phyloP scores from a whole-genome alignment of 1,140 invertebrate species.

The Steinernema feltiae region DNA sequence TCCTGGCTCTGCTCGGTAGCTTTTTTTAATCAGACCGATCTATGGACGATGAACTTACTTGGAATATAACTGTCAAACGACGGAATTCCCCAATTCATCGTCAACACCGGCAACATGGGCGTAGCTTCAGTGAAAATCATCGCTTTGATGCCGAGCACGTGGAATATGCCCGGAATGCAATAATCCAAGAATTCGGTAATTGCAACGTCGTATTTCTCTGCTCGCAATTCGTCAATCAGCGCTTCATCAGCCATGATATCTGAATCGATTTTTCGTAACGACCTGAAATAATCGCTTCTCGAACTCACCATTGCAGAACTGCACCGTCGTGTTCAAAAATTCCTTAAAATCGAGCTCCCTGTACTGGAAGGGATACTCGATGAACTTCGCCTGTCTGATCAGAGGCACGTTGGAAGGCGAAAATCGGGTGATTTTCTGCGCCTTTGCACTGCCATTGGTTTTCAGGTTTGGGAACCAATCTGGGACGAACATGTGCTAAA shows the following conservation, averaged over 20 bases:
- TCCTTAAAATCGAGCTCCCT: background rate
- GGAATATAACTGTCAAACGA: slow-evolving; percentile 17
- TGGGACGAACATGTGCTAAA: background rate
- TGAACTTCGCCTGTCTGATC: background rate
- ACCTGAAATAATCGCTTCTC: too few species aligned
- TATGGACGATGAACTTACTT: too few species aligned
- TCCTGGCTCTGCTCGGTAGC: too few species aligned
- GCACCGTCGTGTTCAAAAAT: background rate
- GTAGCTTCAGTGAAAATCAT: background rate
- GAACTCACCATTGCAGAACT: slow-evolving; percentile 1
- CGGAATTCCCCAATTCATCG: slow-evolving; percentile 15
- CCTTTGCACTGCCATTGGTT: background rate
- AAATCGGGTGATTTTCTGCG: background rate
- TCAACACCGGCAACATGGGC: slow-evolving; percentile 14
- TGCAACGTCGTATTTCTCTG: slow-evolving; percentile 15
- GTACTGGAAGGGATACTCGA: background rate
- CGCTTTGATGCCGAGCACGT: background rate
- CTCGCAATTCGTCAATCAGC: slow-evolving; percentile 66
- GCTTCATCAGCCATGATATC: slow-evolving; percentile 61
- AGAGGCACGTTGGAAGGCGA: background rate
- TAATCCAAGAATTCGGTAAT: slow-evolving; percentile 25
- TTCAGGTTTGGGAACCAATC: background rate
- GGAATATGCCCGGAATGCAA: slow-evolving; percentile 8
- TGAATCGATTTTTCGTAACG: slow-evolving; percentile 47
- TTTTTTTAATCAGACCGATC: too few species aligned